phyloP scores from a whole-genome alignment of 2,888 invertebrate species.

The Apantesis nais region DNA sequence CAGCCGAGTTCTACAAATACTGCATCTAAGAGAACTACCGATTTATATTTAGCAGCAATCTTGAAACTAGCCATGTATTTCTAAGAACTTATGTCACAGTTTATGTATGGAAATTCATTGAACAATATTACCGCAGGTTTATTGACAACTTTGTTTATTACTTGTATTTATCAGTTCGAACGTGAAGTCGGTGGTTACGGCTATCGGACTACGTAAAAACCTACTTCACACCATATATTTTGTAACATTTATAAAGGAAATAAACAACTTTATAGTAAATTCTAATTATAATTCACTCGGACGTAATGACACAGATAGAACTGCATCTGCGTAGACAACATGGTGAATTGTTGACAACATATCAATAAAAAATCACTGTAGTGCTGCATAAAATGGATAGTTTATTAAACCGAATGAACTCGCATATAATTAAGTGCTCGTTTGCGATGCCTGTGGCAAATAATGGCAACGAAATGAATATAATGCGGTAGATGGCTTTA shows the following conservation, averaged over 20 bases:
- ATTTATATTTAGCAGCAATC: conserved; percentile 38
- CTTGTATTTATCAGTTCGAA: conserved; percentile 26
- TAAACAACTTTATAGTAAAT: conserved; percentile 19
- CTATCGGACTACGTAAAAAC: conserved; percentile 18
- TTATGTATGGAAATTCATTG: conserved; percentile 40
- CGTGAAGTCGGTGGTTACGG: conserved; percentile 12
- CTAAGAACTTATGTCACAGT: conserved; percentile 38
- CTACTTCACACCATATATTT: conserved; percentile 9
- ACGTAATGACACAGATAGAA: conserved; percentile 26
- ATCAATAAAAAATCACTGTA: conserved; percentile 18
- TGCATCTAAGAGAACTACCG: conserved; percentile 18
- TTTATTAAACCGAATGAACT: conserved; percentile 21
- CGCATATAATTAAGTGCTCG: conserved; percentile 6
- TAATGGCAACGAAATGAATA: conserved; percentile 46
- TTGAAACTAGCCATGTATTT: conserved; percentile 31
- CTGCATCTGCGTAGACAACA: conserved; percentile 26
- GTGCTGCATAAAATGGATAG: background rate
- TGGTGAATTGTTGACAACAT: conserved; percentile 21
- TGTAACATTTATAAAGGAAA: conserved; percentile 17
- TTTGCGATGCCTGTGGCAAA: conserved; percentile 29
- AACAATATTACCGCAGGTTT: conserved; percentile 42
- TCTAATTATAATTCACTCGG: conserved; percentile 28
- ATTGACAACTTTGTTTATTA: conserved; percentile 24
- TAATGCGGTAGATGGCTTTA: conserved; percentile 53
- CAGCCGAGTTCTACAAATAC: conserved; percentile 15